phyloP scores from a whole-genome alignment of 2,113 vertebrate species.

The Himantopus leucocephalus region DNA sequence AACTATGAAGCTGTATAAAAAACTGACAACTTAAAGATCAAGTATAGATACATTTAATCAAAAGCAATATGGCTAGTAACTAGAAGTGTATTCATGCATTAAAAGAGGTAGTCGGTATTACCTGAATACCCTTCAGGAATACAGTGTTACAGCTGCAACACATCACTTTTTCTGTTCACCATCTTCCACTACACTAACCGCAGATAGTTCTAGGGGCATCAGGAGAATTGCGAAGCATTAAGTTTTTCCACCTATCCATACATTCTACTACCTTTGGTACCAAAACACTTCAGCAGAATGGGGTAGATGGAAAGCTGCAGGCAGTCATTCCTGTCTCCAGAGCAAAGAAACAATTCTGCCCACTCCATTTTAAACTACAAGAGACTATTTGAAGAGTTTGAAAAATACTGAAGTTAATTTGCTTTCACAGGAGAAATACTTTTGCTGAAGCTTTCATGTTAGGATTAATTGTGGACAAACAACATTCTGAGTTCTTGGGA shows the following conservation, averaged over 20 bases:
- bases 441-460: not conserved
- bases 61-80: not conserved
- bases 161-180: not conserved
- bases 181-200: not conserved
- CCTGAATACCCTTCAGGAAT: fast-evolving
- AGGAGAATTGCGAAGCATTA: not conserved
- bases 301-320: not conserved
- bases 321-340: not conserved
- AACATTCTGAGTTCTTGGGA: not conserved
- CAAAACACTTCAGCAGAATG: not conserved
- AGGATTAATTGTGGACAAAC: not conserved
- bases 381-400: not conserved
- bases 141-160: not conserved
- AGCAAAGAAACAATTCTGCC: not conserved
- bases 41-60: not conserved
- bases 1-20: not conserved
- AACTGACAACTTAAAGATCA: not conserved
- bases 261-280: not conserved
- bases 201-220: not conserved
- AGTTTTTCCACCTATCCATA: not conserved
- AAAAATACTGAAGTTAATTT: not conserved
- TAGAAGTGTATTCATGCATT: not conserved
- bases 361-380: not conserved
- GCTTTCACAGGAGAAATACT: not conserved
- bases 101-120: not conserved